Conservation (phyloP, 2,797 vertebrate genomes). For the Hoplostethus mediterraneus region DNA sequence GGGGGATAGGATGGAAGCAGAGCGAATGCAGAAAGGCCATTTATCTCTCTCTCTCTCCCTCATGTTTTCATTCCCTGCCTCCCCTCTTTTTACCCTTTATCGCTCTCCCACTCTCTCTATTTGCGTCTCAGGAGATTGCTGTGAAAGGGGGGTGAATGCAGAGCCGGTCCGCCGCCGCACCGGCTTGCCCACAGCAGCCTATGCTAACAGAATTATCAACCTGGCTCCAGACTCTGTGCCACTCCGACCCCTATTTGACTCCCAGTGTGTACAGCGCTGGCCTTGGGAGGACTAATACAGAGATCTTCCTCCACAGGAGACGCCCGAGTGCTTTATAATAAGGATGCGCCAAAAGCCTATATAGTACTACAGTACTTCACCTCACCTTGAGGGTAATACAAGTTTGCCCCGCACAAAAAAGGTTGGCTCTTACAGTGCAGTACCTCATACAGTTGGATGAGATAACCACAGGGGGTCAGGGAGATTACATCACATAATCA, state of each 20-base stretch:
- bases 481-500: too few relatives aligned
- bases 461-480: slow-evolving; percentile 1
- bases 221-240: slow-evolving; percentile 34
- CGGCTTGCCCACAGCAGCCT: slow-evolving; percentile 36
- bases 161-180: slow-evolving; percentile 18
- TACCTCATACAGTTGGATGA: slow-evolving; percentile 18
- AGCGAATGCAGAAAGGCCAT: slow-evolving; percentile 73
- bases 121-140: slow-evolving; percentile 63
- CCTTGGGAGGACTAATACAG: slow-evolving; percentile 48
- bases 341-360: slow-evolving; percentile 38
- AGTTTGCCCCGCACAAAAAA: slow-evolving; percentile 32
- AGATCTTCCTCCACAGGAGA: slow-evolving; percentile 27
- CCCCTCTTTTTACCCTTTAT: slow-evolving; percentile 43
- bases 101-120: slow-evolving; percentile 39
- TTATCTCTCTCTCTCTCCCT: slow-evolving; percentile 64
- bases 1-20: slow-evolving; percentile 58
- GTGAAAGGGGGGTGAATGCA: slow-evolving; percentile 54
- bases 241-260: slow-evolving; percentile 40
- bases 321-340: slow-evolving; percentile 42
- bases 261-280: slow-evolving; percentile 3
- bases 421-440: background rate
- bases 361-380: slow-evolving; percentile 15
- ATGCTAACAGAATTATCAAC: slow-evolving; percentile 73
- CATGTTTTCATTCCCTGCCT: slow-evolving; percentile 60
- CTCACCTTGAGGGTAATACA: slow-evolving; percentile 43